Conservation (phyloP, 53 echinoderm and acorn worm species). For the Apostichopus leukothele region DNA sequence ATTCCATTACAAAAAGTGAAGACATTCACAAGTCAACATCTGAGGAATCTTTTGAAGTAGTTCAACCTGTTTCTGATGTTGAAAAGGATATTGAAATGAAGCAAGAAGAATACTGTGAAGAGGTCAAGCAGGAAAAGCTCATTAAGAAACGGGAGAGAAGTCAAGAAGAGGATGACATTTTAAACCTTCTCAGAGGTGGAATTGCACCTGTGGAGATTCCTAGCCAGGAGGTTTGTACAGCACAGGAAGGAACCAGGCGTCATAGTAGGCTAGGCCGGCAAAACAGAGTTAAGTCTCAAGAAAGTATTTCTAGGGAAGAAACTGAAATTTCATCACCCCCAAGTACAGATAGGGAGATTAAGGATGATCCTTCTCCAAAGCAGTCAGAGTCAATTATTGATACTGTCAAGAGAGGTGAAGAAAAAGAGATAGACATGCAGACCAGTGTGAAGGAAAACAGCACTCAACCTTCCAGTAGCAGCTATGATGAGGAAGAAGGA, state of each 20-base stretch:
- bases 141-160: conserved; percentile 13
- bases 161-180: conserved; percentile 58
- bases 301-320: background rate
- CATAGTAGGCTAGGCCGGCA: background rate
- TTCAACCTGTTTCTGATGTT: background rate
- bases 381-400: background rate
- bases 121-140: background rate
- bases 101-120: background rate
- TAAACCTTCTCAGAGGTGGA: conserved; percentile 53
- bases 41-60: conserved; percentile 24
- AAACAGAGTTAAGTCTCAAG: conserved; percentile 19
- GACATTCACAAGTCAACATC: conserved; percentile 7
- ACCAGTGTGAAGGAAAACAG: background rate
- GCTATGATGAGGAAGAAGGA: background rate
- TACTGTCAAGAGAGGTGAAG: background rate
- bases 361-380: background rate
- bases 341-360: background rate
- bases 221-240: background rate
- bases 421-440: background rate
- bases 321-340: background rate
- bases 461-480: background rate
- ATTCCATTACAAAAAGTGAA: background rate
- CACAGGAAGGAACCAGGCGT: background rate
- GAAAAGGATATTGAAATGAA: background rate
- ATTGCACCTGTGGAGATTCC: background rate